A percentile compares a stretch with the other conserved stretches of the same genome.
Evolutionary conservation across 2,113 vertebrate genomes (phyloP).

Genomic region (Labeo rohita): DNA sequence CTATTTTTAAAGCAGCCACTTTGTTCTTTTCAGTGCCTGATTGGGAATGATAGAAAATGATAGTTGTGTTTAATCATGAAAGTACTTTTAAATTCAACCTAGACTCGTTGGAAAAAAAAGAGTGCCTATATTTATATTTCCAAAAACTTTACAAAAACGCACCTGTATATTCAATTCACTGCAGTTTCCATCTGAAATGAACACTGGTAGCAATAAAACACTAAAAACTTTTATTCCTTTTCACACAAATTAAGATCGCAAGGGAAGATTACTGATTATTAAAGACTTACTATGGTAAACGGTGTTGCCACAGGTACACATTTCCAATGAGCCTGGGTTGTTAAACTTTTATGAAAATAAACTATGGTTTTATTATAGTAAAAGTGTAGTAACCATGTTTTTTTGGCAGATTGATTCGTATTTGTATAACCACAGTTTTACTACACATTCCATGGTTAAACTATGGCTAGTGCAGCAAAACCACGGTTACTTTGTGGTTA

Average conservation of each 20-base stretch:
- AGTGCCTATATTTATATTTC: neutral
- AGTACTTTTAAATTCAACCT: neutral
- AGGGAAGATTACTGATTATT: neutral
- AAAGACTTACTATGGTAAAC: neutral
- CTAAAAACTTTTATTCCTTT: neutral
- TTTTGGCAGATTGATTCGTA: too few species aligned
- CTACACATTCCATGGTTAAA: too few species aligned
- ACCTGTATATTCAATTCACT: neutral
- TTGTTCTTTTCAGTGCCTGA: neutral
- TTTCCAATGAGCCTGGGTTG: too few species aligned
- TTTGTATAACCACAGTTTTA: too few species aligned
- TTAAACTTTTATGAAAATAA: too few species aligned
- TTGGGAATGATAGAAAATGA: neutral
- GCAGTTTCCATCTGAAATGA: neutral
- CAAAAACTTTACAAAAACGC: too few species aligned
- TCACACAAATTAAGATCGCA: neutral
- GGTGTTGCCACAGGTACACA: too few species aligned
- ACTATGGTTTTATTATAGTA: too few species aligned
- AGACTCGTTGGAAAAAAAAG: neutral
- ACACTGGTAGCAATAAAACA: neutral
- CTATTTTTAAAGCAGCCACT: slow-evolving; percentile 18
- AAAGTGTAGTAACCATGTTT: too few species aligned
- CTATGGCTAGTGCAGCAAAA: too few species aligned
- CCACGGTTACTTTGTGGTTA: too few species aligned
- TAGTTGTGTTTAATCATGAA: neutral